Conservation (phyloP, 2,888 invertebrate genomes). For the Caenorhabditis wallacei region DNA sequence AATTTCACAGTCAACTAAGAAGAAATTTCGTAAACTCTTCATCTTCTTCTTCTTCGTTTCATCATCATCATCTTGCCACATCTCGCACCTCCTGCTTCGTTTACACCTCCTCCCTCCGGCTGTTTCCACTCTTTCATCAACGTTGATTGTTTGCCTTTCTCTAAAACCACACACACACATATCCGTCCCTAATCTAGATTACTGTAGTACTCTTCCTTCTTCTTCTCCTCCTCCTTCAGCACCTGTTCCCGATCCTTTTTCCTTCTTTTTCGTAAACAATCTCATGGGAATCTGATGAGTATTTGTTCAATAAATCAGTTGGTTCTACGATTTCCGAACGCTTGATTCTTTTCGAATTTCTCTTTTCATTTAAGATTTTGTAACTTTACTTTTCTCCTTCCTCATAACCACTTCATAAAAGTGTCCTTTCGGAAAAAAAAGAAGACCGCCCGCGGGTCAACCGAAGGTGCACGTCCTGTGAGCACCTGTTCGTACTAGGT, state of each 20-base stretch:
- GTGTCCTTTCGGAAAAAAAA: constrained; percentile 18
- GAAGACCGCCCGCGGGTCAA: constrained; percentile 40
- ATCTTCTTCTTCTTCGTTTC: no score
- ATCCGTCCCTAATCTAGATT: constrained; percentile 56
- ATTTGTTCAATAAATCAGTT: constrained; percentile 40
- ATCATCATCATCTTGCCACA: constrained; percentile 53
- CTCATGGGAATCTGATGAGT: constrained; percentile 52
- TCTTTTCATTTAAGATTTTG: neutral
- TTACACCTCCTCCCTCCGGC: constrained; percentile 40
- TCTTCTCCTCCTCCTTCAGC: constrained; percentile 4
- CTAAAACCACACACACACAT: constrained; percentile 45
- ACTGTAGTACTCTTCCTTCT: constrained; percentile 35
- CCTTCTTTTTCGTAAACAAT: constrained; percentile 26
- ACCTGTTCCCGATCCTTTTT: constrained; percentile 24
- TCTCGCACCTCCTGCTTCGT: constrained; percentile 53
- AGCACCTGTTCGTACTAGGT: constrained; percentile 61
- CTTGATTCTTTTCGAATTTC: neutral
- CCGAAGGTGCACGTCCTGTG: constrained; percentile 6
- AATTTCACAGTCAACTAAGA: constrained; percentile 55
- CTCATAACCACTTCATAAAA: constrained; percentile 39
- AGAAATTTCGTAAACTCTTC: constrained; percentile 56
- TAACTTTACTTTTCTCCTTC: neutral
- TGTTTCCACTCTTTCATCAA: constrained; percentile 39
- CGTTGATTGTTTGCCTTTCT: constrained; percentile 55
- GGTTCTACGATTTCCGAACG: constrained; percentile 13